These are phyloP conservation scores for Bryconaethiops microstoma DNA, from an alignment of 2,797 vertebrate genomes.

Conservation along the genomic window DNA sequence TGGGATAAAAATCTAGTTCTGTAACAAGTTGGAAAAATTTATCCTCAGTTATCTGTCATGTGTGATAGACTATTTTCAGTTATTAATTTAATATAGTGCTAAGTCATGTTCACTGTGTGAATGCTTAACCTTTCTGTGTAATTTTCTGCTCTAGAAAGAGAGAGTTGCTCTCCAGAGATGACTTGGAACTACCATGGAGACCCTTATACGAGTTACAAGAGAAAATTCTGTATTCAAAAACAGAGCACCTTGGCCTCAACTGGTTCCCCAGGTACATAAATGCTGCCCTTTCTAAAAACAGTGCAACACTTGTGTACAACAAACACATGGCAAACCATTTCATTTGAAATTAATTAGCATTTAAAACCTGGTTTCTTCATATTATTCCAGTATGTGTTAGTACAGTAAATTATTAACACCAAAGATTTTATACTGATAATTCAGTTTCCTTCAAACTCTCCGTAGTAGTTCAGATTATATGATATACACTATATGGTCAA, in stretches of 20 bases:
- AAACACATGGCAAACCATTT: background rate
- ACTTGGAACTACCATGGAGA: slow-evolving; percentile 94
- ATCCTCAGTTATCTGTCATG: background rate
- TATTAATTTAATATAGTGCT: background rate
- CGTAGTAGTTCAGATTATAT: too few relatives aligned
- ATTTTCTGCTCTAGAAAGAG: slow-evolving; percentile 81
- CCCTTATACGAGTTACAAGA: slow-evolving; percentile 94
- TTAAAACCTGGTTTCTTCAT: background rate
- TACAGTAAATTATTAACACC: too few relatives aligned
- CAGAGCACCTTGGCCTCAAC: slow-evolving; percentile 96
- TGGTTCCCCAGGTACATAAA: slow-evolving; percentile 96
- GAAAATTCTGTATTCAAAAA: slow-evolving; percentile 96
- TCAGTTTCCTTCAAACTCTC: too few relatives aligned
- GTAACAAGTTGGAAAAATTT: background rate
- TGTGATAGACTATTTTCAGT: background rate
- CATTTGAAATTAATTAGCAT: background rate
- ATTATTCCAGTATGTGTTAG: background rate
- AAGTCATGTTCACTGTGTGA: background rate
- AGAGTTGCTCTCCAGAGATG: slow-evolving; percentile 93
- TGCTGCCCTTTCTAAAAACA: background rate
- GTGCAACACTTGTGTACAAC: background rate
- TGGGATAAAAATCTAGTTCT: too few relatives aligned
- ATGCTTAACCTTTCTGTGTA: background rate
- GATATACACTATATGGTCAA: too few relatives aligned
- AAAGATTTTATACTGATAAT: too few relatives aligned